These are phyloP conservation scores for Epistrophe grossulariae DNA, from an alignment of 2,888 invertebrate species.

Conservation along the genomic window DNA sequence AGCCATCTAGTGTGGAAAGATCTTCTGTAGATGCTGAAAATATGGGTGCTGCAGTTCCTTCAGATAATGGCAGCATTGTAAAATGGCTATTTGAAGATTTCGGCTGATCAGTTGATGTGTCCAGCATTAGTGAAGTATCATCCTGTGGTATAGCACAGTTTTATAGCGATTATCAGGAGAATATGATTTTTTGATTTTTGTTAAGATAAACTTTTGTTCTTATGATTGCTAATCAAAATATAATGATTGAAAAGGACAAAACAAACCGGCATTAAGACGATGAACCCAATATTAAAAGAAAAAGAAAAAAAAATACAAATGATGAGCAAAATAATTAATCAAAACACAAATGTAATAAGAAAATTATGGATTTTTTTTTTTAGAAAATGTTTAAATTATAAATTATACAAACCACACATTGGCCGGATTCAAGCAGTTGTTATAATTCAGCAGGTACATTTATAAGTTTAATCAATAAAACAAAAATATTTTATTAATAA, in stretches of 20 bases:
- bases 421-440: not conserved
- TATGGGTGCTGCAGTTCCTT: conserved; percentile 43
- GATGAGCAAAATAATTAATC: conserved; percentile 21
- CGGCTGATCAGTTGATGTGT: conserved; percentile 1
- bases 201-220: conserved; percentile 34
- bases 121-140: conserved; percentile 6
- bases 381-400: not conserved
- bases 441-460: not conserved
- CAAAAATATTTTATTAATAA: too few relatives aligned
- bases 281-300: conserved; percentile 44
- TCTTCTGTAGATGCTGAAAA: conserved; percentile 60
- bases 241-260: conserved; percentile 47
- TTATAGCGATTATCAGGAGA: conserved; percentile 75
- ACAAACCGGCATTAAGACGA: conserved; percentile 50
- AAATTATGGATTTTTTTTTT: not conserved
- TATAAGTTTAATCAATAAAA: not conserved
- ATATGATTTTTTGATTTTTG: conserved; percentile 51
- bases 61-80: not conserved
- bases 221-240: conserved; percentile 43
- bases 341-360: not conserved
- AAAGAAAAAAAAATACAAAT: conserved; percentile 43
- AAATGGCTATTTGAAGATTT: conserved; percentile 31
- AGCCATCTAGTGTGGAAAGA: conserved; percentile 45
- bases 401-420: conserved; percentile 14
- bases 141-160: conserved; percentile 75